Conservation (phyloP, 35 echinoderm and acorn worm genomes). For the Holothuria glaberrima region DNA sequence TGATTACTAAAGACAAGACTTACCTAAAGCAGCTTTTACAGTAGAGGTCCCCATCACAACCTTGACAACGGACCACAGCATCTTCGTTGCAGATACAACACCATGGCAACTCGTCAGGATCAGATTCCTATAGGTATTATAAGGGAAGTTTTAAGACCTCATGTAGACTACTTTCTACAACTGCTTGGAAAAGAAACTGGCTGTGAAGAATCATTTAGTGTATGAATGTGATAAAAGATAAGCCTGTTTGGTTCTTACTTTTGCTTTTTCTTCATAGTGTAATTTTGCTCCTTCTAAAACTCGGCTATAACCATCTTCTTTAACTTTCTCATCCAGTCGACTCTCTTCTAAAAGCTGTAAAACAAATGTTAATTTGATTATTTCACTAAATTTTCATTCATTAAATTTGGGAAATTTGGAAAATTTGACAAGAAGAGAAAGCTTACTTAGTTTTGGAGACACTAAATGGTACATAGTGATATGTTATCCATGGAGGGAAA, state of each 20-base stretch:
- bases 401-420: too few relatives aligned
- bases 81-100: slow-evolving; percentile 97
- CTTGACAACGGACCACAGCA: slow-evolving; percentile 71
- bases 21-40: slow-evolving; percentile 90
- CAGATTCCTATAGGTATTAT: neutral
- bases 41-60: slow-evolving; percentile 86
- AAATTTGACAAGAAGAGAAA: too few relatives aligned
- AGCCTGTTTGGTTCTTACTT: neutral
- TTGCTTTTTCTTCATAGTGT: too few relatives aligned
- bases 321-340: slow-evolving; percentile 65
- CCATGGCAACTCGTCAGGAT: slow-evolving; percentile 92
- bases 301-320: slow-evolving; percentile 50
- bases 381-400: too few relatives aligned
- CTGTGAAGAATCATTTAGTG: too few relatives aligned
- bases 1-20: too few relatives aligned
- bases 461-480: too few relatives aligned
- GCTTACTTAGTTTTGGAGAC: too few relatives aligned
- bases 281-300: slow-evolving; percentile 3
- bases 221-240: neutral
- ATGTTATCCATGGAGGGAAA: too few relatives aligned
- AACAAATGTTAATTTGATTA: neutral
- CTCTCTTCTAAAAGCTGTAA: slow-evolving; percentile 67
- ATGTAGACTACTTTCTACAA: too few relatives aligned
- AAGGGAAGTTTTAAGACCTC: too few relatives aligned
- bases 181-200: too few relatives aligned